Evolutionary conservation across 2,888 invertebrate genomes (phyloP), one percentile per base, ranked within the genome.

Genomic region (Caenorhabditis imperialis): DNA sequence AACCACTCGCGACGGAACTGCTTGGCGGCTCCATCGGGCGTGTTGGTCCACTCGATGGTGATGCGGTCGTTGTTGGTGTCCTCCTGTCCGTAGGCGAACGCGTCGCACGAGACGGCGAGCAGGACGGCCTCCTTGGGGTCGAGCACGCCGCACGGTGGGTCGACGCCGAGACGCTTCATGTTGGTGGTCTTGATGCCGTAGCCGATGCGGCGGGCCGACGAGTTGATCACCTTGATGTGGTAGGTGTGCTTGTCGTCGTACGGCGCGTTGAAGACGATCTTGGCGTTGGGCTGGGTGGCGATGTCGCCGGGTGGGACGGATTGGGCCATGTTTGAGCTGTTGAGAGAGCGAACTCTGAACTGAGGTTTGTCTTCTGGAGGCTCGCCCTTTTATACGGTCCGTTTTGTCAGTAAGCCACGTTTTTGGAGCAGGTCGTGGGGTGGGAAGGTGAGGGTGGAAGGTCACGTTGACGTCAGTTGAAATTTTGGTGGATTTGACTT

Each of bases 141-240:
- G 72, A 82, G 81, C 16, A 85, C 85, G 57, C 85, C 85, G 50
- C 80, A 78, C 50, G 80, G 80, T 47, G 84, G 84, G 62, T 85
- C 85, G 38, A 81, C 79, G 40, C 77, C 79, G 53, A 85, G 79
- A 55, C 85, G 76, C 74, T 78, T 78, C 81, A 83, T 78, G 76
- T 84, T 84, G 76, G 81, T 84, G 37, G 84, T 84, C 81, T 84
- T 85, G 80, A 84, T 76, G 48, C 83, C 84, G 75, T 79, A 85
- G 40, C 83, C 83, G 78, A 84, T 85, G 45, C 84, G 81, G 18
- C 69, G 69, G 23, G 69, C 69, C 27, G 69, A 82, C 61, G 77
- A 57, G 67, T 78, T 47, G 78, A 81, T 61, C 63, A 81, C 69
- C 57, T 78, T 53, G 75, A 78, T 61, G 75, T 79, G 75, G 77